Conservation (phyloP, 2,888 invertebrate genomes). For the Synergus itoensis region DNA sequence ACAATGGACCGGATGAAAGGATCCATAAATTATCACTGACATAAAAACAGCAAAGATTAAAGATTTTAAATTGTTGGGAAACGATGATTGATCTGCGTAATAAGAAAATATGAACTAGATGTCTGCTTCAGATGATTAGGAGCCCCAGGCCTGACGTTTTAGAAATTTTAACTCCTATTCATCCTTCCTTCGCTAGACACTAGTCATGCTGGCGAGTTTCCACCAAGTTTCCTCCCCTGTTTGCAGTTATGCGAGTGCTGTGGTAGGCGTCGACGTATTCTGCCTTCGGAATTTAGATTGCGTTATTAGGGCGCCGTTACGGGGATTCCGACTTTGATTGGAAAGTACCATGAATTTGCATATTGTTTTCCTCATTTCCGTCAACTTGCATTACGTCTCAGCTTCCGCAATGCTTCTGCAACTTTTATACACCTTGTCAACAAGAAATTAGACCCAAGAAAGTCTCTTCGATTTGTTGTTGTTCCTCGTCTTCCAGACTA, state of each 20-base stretch:
- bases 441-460: not conserved
- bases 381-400: slow-evolving; percentile 62
- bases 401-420: slow-evolving; percentile 58
- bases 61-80: not conserved
- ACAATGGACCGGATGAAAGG: not conserved
- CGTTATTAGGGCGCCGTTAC: slow-evolving; percentile 29
- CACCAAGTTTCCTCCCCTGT: slow-evolving; percentile 2
- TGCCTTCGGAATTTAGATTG: slow-evolving; percentile 41
- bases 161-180: slow-evolving; percentile 18
- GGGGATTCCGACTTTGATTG: slow-evolving; percentile 39
- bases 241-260: slow-evolving; percentile 28
- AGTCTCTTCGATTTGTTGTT: not conserved
- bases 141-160: not conserved
- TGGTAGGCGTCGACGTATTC: not conserved
- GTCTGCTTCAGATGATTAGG: not conserved
- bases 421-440: slow-evolving; percentile 47
- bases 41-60: not conserved
- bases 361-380: slow-evolving; percentile 50
- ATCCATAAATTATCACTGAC: not conserved
- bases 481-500: not conserved
- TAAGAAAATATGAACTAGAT: not conserved
- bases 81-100: not conserved
- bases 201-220: slow-evolving; percentile 25
- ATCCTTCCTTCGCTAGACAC: not conserved
- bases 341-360: slow-evolving; percentile 39